Percentiles rank a stretch among this genome's conserved stretches.
Conservation (phyloP, 2,113 vertebrate species). For the Picathartes gymnocephalus region DNA sequence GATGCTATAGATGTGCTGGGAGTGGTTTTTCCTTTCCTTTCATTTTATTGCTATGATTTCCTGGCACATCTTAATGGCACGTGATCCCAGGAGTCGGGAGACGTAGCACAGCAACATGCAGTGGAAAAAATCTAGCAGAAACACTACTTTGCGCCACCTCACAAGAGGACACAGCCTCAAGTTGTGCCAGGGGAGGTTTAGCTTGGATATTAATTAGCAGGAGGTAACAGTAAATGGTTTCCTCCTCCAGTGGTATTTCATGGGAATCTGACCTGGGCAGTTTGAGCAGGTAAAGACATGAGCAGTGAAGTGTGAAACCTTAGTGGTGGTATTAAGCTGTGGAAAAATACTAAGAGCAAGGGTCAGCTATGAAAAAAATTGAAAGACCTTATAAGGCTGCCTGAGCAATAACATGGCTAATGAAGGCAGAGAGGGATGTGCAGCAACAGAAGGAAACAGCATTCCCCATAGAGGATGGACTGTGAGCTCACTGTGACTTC, state of each 20-base stretch:
- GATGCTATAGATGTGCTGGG: neutral
- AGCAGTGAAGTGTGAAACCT: neutral
- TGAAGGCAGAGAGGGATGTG: neutral
- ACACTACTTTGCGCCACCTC: neutral
- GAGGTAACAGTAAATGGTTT: neutral
- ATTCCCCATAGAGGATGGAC: neutral
- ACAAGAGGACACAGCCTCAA: neutral
- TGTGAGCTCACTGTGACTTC: neutral
- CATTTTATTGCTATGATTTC: fast-evolving
- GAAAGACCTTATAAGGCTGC: neutral
- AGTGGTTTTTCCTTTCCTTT: no score
- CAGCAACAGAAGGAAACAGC: neutral
- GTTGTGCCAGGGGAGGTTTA: neutral
- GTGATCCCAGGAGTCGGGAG: neutral
- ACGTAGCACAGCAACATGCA: fast-evolving
- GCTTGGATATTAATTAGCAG: neutral
- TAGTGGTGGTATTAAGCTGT: neutral
- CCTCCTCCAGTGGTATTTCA: neutral
- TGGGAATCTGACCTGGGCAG: neutral
- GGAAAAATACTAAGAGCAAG: neutral
- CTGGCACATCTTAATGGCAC: fast-evolving
- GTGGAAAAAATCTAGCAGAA: neutral
- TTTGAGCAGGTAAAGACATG: neutral
- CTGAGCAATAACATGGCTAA: neutral
- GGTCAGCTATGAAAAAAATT: neutral